phyloP scores from a whole-genome alignment of 2,888 invertebrate species.

The Molanna angustata region DNA sequence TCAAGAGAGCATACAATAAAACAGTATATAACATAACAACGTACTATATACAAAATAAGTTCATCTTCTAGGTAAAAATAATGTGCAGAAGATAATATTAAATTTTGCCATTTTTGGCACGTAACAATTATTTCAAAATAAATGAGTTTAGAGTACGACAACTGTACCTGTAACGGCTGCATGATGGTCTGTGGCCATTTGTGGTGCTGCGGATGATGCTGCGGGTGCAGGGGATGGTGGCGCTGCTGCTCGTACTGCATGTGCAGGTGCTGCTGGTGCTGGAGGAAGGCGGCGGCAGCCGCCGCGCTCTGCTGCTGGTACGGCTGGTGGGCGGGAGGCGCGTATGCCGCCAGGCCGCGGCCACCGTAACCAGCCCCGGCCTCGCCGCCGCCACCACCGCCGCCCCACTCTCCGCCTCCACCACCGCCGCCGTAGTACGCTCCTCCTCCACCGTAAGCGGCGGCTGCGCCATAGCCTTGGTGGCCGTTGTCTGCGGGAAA shows the following conservation, averaged over 20 bases:
- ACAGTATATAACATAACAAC: too few relatives aligned
- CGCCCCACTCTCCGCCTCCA: constrained; percentile 45
- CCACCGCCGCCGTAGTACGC: constrained; percentile 52
- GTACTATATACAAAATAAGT: too few relatives aligned
- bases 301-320: constrained; percentile 43
- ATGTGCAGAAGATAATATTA: too few relatives aligned
- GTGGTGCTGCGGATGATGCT: constrained; percentile 18
- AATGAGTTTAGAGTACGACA: too few relatives aligned
- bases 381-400: constrained; percentile 53
- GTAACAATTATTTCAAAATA: too few relatives aligned
- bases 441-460: constrained; percentile 40
- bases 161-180: constrained; percentile 28
- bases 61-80: too few relatives aligned
- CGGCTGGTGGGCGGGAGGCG: constrained; percentile 54
- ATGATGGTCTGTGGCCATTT: constrained; percentile 24
- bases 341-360: constrained; percentile 51
- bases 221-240: constrained; percentile 22
- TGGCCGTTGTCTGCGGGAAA: constrained; percentile 50
- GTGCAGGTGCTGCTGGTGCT: constrained; percentile 29
- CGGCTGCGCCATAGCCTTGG: constrained; percentile 46
- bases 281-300: constrained; percentile 34
- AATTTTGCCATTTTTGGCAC: too few relatives aligned
- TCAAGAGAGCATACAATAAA: too few relatives aligned
- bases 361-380: constrained; percentile 53
- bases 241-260: constrained; percentile 30